These are phyloP conservation scores for Stigmatopora nigra DNA, from an alignment of 2,113 vertebrate species.

Conservation along the genomic window DNA sequence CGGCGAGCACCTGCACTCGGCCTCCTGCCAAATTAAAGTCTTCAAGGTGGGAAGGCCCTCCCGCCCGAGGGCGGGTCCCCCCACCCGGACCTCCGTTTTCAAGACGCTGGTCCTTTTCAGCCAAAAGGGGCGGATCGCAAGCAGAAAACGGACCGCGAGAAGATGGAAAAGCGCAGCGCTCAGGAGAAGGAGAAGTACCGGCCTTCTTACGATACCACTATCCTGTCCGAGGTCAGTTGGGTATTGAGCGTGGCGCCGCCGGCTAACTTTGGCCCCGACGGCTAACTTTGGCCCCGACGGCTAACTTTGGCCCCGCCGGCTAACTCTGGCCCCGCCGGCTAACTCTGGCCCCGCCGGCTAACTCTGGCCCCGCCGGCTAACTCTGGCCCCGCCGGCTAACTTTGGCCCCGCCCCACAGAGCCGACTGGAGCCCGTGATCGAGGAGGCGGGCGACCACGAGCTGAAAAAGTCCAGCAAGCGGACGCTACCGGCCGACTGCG, in stretches of 20 bases:
- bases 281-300: too few relatives aligned
- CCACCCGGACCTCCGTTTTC: too few relatives aligned
- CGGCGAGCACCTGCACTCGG: constrained; percentile 90
- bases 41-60: constrained; percentile 94
- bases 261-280: neutral
- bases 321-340: too few relatives aligned
- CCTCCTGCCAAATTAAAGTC: constrained; percentile 99
- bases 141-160: constrained; percentile 95
- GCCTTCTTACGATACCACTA: constrained; percentile 94
- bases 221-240: constrained; percentile 86
- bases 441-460: constrained; percentile 95
- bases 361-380: constrained; percentile 13
- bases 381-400: neutral
- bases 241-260: constrained; percentile 10
- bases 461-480: constrained; percentile 99
- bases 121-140: constrained; percentile 97
- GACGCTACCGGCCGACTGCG: constrained; percentile 97
- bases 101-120: constrained; percentile 49
- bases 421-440: constrained; percentile 97
- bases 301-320: too few relatives aligned
- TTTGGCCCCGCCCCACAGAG: constrained; percentile 63
- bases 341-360: too few relatives aligned
- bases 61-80: too few relatives aligned
- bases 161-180: constrained; percentile 95
- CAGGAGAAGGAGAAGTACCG: constrained; percentile 99